Base-by-base conservation (phyloP, 2,888 invertebrate species). In the Drosophila meridiana region DNA sequence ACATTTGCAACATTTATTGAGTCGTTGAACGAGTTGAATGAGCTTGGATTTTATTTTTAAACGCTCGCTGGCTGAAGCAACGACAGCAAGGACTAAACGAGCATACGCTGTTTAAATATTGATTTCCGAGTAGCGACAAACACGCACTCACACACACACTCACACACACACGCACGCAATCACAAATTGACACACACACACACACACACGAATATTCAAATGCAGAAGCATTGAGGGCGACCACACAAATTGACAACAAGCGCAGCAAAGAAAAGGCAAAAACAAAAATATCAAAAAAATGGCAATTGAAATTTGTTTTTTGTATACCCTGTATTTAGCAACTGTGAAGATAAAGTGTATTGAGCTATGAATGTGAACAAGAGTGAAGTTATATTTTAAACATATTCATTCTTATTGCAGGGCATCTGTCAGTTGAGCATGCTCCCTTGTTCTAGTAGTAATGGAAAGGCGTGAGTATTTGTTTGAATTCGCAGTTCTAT, bases 1-100 rank as follows among this genome's bases (percentile, higher is more conserved):
- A 66, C 80, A 85, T 90, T 85, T 88, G 83, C 85, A 90, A 89
- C 90, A 91, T 90, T 86, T 88, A 86, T 86, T 86, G 86, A 90
- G 89, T 87, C 90, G 90, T 89, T 89, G 82, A 89, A 80, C 84
- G 90, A 89, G 90, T 90, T 86, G 86, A 89, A 89, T 89, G 89
- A 84, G 90, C 84, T 86, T 75, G 79, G 79, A 74, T 87, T 90
- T 89, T 90, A 86, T 86, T 86, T 90, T 88, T 89, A 90, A 86
- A 78, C 90, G 69, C 47, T 68, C 69, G 64, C 66, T 69, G 76
- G 73, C 70, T 73, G 71, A 61, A 75, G 57, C 58, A 61, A 73
- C 68, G 55, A 56, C 64, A 62, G 50, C 87, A 63, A 75, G 82
- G 82, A 89, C 87, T 89, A 77, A 88, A 70, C 82, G 89, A 76